These are phyloP conservation scores for Rhinoraja longicauda DNA, from an alignment of 2,797 vertebrate genomes.

Conservation along the genomic window DNA sequence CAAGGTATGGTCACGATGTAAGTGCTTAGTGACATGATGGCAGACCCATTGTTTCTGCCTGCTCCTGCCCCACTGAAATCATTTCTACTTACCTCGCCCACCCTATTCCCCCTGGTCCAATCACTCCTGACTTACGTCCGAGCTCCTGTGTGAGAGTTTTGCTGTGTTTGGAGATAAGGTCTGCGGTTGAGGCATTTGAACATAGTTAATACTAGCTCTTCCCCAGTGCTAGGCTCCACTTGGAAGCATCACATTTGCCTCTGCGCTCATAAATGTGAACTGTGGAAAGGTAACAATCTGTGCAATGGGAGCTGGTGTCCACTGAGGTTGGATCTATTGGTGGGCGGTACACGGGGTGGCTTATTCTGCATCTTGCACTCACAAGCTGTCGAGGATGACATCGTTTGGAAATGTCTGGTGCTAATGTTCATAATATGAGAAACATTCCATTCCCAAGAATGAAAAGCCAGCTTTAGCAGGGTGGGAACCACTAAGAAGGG, in stretches of 20 bases:
- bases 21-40: no score
- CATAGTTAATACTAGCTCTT: background rate
- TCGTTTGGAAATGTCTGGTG: background rate
- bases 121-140: no score
- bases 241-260: no score
- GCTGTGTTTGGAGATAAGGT: no score
- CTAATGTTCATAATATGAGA: background rate
- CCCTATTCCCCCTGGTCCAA: no score
- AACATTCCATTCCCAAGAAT: constrained; percentile 11
- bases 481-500: background rate
- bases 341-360: background rate
- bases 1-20: no score
- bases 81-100: no score
- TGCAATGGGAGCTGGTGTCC: background rate
- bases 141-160: no score
- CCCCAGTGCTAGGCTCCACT: background rate
- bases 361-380: background rate
- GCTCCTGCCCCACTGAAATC: no score
- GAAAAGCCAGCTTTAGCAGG: background rate
- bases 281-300: background rate
- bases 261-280: background rate
- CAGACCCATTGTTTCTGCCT: no score
- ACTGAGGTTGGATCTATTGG: background rate
- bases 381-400: background rate
- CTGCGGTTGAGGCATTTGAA: no score